Evolutionary conservation across 2,113 vertebrate species (phyloP).

Genomic region (Albula glossodonta): DNA sequence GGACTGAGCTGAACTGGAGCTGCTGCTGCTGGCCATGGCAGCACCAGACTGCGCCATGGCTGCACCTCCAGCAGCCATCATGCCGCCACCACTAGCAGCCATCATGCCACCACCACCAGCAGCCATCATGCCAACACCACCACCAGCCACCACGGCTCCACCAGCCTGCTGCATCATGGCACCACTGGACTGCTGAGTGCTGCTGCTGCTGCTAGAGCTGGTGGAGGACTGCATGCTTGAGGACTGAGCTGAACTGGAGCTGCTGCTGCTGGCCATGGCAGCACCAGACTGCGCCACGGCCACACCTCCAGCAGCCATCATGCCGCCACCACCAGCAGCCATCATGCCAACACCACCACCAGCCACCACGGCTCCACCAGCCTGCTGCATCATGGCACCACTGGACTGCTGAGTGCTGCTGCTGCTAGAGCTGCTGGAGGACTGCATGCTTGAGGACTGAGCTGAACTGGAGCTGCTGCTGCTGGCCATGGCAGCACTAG

Average conservation of each 20-base stretch:
- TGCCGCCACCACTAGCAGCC: too few relatives aligned
- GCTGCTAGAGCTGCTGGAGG: neutral
- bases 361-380: neutral
- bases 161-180: neutral
- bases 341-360: neutral
- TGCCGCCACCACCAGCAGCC: conserved; percentile 28
- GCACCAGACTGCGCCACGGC: too few relatives aligned
- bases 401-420: neutral
- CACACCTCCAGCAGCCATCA: neutral
- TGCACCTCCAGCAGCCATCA: neutral
- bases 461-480: neutral
- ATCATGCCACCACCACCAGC: neutral
- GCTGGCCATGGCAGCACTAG: neutral
- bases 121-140: too few relatives aligned
- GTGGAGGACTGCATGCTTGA: neutral
- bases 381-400: neutral
- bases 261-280: neutral
- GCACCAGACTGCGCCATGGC: neutral
- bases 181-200: neutral
- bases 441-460: too few relatives aligned
- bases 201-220: neutral
- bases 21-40: neutral
- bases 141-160: neutral
- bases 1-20: too few relatives aligned
- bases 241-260: neutral